Base-by-base conservation (phyloP, 35 echinoderm and acorn worm species). In the Ophioderma brevispina region DNA sequence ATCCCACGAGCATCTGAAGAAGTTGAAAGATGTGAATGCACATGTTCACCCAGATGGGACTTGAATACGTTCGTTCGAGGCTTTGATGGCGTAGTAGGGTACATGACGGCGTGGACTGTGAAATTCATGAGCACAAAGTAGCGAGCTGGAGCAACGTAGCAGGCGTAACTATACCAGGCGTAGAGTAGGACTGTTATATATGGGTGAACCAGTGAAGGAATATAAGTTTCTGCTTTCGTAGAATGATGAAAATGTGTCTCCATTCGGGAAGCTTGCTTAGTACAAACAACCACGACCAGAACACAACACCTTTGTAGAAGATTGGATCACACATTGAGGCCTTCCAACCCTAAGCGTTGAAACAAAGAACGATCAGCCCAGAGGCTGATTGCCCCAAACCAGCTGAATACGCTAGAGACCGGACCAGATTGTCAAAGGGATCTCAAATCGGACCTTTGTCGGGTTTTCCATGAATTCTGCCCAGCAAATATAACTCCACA, bases 151-250 rank as follows among this genome's bases (percentile, higher is more conserved):
- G 97, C 94, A n/a, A 91, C 87, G 38, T 90, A 77, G 83, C 88
- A 86, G 28, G 90, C 82, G 55, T 99, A 99, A n/a, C 89, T 95
- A 78, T 99, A 99, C 93, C 97, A 99, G 6, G 93, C 78, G 85
- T 99, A 99, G 19, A 99, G 78, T 36, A 99, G 91, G 4, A 99
- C 97, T 0, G 97, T 99, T 63, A 95, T 92, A n/a, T n/a, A 80
- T 99, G 97, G 23, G 95, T 90, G 42, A 93, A 95, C 97, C 97
- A 99, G 76, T 99, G 97, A 23, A 99, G 91, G 77, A 99, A 99
- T 25, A 99, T 99, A 38, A 99, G 55, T 55, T 83, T 92, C 88
- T 99, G 97, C 64, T 99, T 99, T 19, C 97, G 82, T 4, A 99
- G 81, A 1, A 99, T 88, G 79, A 99, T 99, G 85, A 99, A 99